Conservation (phyloP, 1,140 invertebrate genomes). For the Microplitis demolitor region DNA sequence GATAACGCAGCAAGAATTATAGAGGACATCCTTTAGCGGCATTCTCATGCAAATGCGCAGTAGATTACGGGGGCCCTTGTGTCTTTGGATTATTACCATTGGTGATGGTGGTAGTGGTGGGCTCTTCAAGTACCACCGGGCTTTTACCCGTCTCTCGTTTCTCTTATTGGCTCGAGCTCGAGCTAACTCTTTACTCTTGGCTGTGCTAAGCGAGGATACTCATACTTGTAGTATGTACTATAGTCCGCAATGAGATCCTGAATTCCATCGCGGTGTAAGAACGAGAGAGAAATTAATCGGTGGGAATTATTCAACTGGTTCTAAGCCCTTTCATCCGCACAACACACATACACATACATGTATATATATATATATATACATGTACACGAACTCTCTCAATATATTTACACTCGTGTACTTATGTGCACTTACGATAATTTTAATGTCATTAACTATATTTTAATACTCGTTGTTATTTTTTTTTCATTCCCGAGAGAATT, state of each 20-base stretch:
- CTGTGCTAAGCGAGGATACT: neutral
- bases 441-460: slow-evolving; percentile 12
- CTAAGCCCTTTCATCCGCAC: neutral
- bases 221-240: neutral
- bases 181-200: neutral
- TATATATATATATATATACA: no score
- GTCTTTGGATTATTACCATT: slow-evolving; percentile 54
- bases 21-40: slow-evolving; percentile 52
- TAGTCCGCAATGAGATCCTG: neutral
- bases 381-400: neutral
- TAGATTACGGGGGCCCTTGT: slow-evolving; percentile 52
- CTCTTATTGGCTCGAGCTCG: slow-evolving; percentile 27
- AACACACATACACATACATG: no score
- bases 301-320: slow-evolving; percentile 27
- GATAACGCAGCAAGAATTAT: slow-evolving; percentile 54
- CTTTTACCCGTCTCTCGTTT: slow-evolving; percentile 27
- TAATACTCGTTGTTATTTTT: no score
- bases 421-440: slow-evolving; percentile 14
- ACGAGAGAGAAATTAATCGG: slow-evolving; percentile 35
- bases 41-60: slow-evolving; percentile 55
- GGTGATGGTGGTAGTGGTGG: slow-evolving; percentile 26
- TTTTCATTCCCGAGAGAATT: no score
- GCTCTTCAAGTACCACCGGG: no score
- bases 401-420: no score
- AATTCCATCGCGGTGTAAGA: slow-evolving; percentile 30